Base-by-base conservation (phyloP, 2,888 invertebrate species). In the Lycocerus yunnanus region DNA sequence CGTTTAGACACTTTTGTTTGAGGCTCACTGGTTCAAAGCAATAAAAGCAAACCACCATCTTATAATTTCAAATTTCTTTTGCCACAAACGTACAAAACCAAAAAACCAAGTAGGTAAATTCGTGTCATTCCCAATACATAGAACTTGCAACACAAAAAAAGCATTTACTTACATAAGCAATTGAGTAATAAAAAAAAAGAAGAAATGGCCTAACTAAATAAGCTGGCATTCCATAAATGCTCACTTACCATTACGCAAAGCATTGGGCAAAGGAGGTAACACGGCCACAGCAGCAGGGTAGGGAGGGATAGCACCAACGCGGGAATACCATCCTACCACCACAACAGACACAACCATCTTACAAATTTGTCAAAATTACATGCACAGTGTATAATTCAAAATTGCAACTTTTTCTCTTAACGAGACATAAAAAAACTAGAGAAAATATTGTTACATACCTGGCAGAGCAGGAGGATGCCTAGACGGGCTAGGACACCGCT, bases 211-310 rank as follows among this genome's bases (percentile, higher is more conserved):
- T 63, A 18, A 16, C 60, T 58, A 69, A 75, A 72, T 27, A 67
- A 61, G 71, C 72, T 69, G 77, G 43, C 43, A 43, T 43, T 43
- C 43, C 43, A n/a, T 43, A 43, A 43, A 6, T 43, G 43, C 43
- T 43, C 43, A 85, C 85, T 85, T 86, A 86, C 86, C 85, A 81
- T 83, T 86, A 83, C 86, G 86, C 79, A 87, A 87, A 87, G 86
- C 86, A 82, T 86, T 86, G 82, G 88, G 88, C 82, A 89, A 87
- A 79, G 90, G 90, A 86, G 91, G 90, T 87, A 91, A 88, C 83
- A 91, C 90, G 87, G 90, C 90, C 86, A 91, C 90, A 87, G 90
- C 90, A 84, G 88, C 89, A 82, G 89, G 88, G 84, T 88, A 89
- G 83, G 86, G 88, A 84, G 88, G 85, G 83, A 86, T 86, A 86